Base-by-base conservation (phyloP, 2,797 vertebrate genomes). In the Spheniscus humboldti region DNA sequence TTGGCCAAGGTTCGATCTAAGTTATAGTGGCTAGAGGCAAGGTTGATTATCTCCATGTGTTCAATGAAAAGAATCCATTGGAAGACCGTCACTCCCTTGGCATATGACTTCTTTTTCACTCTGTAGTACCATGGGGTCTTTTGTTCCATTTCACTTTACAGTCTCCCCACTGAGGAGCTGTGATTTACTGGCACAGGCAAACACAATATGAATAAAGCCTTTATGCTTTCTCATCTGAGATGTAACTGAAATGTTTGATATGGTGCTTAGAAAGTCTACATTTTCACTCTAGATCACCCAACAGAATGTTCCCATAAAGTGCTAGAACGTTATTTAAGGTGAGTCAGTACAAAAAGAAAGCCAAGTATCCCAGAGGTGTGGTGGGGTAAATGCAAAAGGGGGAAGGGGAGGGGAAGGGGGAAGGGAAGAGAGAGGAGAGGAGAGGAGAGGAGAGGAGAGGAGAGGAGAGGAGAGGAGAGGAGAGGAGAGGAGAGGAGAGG, bases 121-220 rank as follows among this genome's bases (percentile, higher is more conserved):
- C 82, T 88, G 56, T 90, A 82, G 41, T 89, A 57, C 87, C 86
- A 91, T 94, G 79, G 96, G 68, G 45, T 79, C 79, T 96, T 90
- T 56, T 12, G 4, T 81, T 96, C 59, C 69, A 67, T 93, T 91
- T 90, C 88, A 80, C 30, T 96, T 94, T 73, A 97, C 82, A 95
- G 87, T 74, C 57, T 94, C 45, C 55, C 50, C 85, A 75, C 66
- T 97, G 91, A 96, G 88, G 30, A 88, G 27, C 14, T 48, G 23
- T 33, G 56, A 67, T 91, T 91, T 73, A 28, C 20, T 77, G 48
- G 18, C 78, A 90, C 27, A 77, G 18, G 28, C 31, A 1, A 90
- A 52, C 43, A 87, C 45, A 88, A 93, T 85, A 94, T 95, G 92
- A 96, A 95, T 96, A 91, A 95, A 95, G 94, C 10, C 93, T 95